These are phyloP conservation scores for Sternarchorhynchus goeldii DNA, from an alignment of 2,797 vertebrate species.

Conservation along the genomic window DNA sequence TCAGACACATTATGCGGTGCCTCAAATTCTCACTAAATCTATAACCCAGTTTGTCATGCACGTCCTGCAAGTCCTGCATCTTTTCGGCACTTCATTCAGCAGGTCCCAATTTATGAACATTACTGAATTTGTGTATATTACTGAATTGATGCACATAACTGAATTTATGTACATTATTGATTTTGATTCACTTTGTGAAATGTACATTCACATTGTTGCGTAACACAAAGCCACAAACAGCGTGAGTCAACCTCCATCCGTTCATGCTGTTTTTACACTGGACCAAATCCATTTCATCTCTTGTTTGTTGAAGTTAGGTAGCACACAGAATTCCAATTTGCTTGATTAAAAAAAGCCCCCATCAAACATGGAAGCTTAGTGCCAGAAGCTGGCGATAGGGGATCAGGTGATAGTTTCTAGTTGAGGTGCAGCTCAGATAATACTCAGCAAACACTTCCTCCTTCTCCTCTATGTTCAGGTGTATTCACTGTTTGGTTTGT, in stretches of 20 bases:
- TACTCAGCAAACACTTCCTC: not conserved
- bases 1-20: slow-evolving; percentile 13
- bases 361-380: slow-evolving; percentile 27
- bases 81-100: slow-evolving; percentile 21
- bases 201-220: not conserved
- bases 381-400: not conserved
- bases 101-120: slow-evolving; percentile 3
- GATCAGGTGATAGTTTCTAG: slow-evolving; percentile 14
- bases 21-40: slow-evolving; percentile 23
- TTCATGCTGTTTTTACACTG: not conserved
- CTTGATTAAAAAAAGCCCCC: slow-evolving; percentile 26
- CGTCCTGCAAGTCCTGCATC: slow-evolving; percentile 7
- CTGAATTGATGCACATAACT: slow-evolving; percentile 1
- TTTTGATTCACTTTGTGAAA: not conserved
- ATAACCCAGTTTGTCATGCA: slow-evolving; percentile 18
- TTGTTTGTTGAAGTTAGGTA: slow-evolving; percentile 30
- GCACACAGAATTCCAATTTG: slow-evolving; percentile 19
- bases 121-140: slow-evolving; percentile 3
- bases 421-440: slow-evolving; percentile 2
- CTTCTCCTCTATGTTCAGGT: not conserved
- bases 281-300: slow-evolving; percentile 1
- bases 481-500: not conserved
- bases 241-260: not conserved
- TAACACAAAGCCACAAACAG: slow-evolving; percentile 5
- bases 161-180: slow-evolving; percentile 7